phyloP scores from a whole-genome alignment of 2,113 vertebrate genomes.

The Brachionichthys hirsutus region DNA sequence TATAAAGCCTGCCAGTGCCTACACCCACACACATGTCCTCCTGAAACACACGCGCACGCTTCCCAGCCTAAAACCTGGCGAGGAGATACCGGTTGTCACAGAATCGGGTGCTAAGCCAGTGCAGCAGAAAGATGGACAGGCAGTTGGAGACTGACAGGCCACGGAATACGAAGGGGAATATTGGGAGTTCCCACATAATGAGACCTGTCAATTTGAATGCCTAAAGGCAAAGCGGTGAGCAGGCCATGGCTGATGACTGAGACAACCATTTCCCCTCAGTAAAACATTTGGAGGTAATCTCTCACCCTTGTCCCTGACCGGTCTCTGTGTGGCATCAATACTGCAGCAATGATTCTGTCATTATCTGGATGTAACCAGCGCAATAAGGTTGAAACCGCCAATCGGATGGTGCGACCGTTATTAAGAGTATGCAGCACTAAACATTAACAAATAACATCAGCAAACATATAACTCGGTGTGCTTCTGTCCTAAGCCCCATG shows the following conservation, averaged over 20 bases:
- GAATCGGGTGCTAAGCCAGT: slow-evolving; percentile 49
- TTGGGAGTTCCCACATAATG: slow-evolving; percentile 74
- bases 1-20: slow-evolving; percentile 67
- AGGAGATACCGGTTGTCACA: slow-evolving; percentile 54
- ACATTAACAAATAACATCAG: too few relatives aligned
- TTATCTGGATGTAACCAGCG: slow-evolving; percentile 11
- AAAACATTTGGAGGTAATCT: slow-evolving; percentile 62
- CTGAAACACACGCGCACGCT: slow-evolving; percentile 8
- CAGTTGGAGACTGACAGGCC: slow-evolving; percentile 73
- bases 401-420: too few relatives aligned
- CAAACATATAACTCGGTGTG: too few relatives aligned
- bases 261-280: slow-evolving; percentile 47
- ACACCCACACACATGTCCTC: slow-evolving; percentile 23
- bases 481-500: too few relatives aligned
- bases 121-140: slow-evolving; percentile 63
- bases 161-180: slow-evolving; percentile 60
- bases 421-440: too few relatives aligned
- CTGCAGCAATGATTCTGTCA: slow-evolving; percentile 58
- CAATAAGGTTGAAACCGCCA: slow-evolving; percentile 24
- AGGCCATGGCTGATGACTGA: slow-evolving; percentile 41
- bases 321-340: slow-evolving; percentile 65
- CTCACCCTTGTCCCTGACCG: slow-evolving; percentile 72
- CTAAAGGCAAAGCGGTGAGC: slow-evolving; percentile 66
- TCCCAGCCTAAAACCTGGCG: slow-evolving; percentile 31
- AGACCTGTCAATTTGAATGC: slow-evolving; percentile 79